These are phyloP conservation scores for Drosophila nasuta DNA, from an alignment of 1,140 invertebrate genomes.

Conservation along the genomic window DNA sequence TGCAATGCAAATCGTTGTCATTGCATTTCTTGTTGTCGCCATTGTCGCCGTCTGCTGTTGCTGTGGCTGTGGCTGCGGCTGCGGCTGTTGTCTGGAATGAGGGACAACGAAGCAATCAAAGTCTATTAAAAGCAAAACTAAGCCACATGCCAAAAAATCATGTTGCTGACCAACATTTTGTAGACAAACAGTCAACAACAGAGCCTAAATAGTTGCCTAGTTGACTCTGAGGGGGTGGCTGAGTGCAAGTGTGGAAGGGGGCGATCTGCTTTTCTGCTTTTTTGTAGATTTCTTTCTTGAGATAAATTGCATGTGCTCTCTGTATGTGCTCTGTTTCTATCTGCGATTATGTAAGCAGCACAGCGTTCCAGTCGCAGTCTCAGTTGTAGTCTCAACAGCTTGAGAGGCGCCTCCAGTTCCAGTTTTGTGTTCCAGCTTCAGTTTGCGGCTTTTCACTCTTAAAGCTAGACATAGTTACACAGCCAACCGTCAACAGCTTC, in stretches of 20 bases:
- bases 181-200: conserved; percentile 21
- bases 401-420: conserved; percentile 24
- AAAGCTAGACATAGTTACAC: conserved; percentile 2
- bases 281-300: conserved; percentile 52
- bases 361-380: conserved; percentile 35
- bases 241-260: background rate
- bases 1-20: conserved; percentile 73
- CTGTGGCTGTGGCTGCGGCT: conserved; percentile 17
- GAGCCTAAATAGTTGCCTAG: conserved; percentile 27
- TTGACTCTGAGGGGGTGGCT: background rate
- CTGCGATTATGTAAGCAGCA: conserved; percentile 58
- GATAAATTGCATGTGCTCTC: conserved; percentile 43
- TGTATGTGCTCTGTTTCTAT: conserved; percentile 47
- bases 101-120: conserved; percentile 57
- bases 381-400: conserved; percentile 18
- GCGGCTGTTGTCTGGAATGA: conserved; percentile 33
- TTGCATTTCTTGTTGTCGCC: conserved; percentile 25
- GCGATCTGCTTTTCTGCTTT: conserved; percentile 16
- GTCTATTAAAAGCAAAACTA: conserved; percentile 77
- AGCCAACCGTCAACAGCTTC: background rate
- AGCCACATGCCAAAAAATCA: conserved; percentile 74
- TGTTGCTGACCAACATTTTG: conserved; percentile 62
- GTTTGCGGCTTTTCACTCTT: conserved; percentile 28
- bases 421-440: conserved; percentile 32
- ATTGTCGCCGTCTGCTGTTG: conserved; percentile 34